A percentile compares a stretch with the other conserved stretches of the same genome.
phyloP scores from a whole-genome alignment of 1,140 invertebrate genomes.

The Pemphigus obesinymphae region DNA sequence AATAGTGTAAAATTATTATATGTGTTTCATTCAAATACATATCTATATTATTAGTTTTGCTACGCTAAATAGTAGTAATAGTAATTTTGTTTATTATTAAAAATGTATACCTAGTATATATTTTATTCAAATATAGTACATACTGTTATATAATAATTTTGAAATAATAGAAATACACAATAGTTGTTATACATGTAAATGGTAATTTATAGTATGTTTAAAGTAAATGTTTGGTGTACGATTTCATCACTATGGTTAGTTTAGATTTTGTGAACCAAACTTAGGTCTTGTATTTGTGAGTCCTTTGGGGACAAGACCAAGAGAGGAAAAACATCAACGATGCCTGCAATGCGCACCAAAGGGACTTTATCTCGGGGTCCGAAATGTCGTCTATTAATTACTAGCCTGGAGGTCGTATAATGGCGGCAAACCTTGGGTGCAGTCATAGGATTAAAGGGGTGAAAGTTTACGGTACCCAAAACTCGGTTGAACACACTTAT shows the following conservation, averaged over 20 bases:
- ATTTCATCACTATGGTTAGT: not conserved
- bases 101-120: not conserved
- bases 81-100: not conserved
- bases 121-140: not conserved
- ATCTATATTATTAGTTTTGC: not conserved
- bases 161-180: not conserved
- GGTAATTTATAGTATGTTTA: not conserved
- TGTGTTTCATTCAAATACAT: not conserved
- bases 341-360: conserved; percentile 20
- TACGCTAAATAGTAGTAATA: not conserved
- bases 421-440: not conserved
- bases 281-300: conserved; percentile 7
- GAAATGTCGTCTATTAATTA: conserved; percentile 36
- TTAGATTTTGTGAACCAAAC: not conserved
- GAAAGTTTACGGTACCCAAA: conserved; percentile 19
- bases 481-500: not conserved
- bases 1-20: not conserved
- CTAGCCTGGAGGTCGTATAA: conserved; percentile 1
- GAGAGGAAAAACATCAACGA: not conserved
- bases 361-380: conserved; percentile 10
- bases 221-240: not conserved
- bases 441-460: conserved; percentile 30
- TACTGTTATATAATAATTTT: too few relatives aligned
- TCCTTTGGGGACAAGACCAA: not conserved
- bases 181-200: not conserved